Evolutionary conservation across 2,888 invertebrate genomes (phyloP).

Genomic region (Ochropacha duplaris): DNA sequence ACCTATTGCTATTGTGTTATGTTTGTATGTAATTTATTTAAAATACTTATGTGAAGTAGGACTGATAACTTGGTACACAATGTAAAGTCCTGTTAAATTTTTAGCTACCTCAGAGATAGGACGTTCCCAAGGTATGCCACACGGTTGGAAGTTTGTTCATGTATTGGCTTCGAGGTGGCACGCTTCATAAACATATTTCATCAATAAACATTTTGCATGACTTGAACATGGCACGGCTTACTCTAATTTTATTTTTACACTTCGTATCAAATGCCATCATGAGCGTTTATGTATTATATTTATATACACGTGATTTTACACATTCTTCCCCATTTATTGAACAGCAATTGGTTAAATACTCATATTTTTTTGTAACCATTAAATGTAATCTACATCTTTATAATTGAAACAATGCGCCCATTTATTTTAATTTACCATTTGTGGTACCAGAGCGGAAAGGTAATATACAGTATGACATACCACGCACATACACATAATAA

Average conservation of each 20-base stretch:
- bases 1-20: slow-evolving; percentile 12
- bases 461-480: neutral
- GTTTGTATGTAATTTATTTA: slow-evolving; percentile 23
- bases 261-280: slow-evolving; percentile 11
- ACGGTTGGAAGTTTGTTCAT: slow-evolving; percentile 56
- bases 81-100: slow-evolving; percentile 52
- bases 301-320: slow-evolving; percentile 17
- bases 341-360: neutral
- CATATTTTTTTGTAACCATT: no score
- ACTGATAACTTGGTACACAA: slow-evolving; percentile 16
- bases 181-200: slow-evolving; percentile 53
- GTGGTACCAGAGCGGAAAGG: neutral
- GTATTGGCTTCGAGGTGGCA: slow-evolving; percentile 75
- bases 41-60: slow-evolving; percentile 30
- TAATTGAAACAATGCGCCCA: neutral
- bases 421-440: neutral
- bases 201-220: slow-evolving; percentile 60
- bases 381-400: neutral
- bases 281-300: slow-evolving; percentile 5
- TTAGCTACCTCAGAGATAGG: slow-evolving; percentile 96
- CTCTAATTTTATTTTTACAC: slow-evolving; percentile 19
- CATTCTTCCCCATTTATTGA: slow-evolving; percentile 13
- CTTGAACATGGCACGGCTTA: slow-evolving; percentile 73
- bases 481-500: neutral
- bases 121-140: slow-evolving; percentile 93